A percentile compares a stretch with the other conserved stretches of the same genome.
phyloP scores from a whole-genome alignment of 2,888 invertebrate species.

The Sepiola atlantica region DNA sequence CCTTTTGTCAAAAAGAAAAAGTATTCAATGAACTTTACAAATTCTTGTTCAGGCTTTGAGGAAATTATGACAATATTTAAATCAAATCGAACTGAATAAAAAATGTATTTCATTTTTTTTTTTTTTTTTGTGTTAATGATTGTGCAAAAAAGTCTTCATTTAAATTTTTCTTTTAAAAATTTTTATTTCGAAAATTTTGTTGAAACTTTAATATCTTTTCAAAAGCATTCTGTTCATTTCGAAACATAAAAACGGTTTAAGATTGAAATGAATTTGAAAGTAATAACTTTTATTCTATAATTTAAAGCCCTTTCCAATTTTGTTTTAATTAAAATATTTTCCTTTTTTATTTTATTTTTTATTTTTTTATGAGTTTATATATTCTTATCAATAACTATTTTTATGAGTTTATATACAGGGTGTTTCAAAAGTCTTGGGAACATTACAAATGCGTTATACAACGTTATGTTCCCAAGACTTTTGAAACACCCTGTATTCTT shows the following conservation, averaged over 20 bases:
- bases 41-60: not conserved
- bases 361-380: not conserved
- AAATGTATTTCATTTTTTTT: not conserved
- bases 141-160: not conserved
- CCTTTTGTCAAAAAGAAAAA: not conserved
- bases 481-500: too few relatives aligned
- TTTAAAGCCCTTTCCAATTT: not conserved
- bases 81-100: not conserved
- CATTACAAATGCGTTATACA: too few relatives aligned
- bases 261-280: not conserved
- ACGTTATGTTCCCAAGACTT: too few relatives aligned
- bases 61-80: not conserved
- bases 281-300: not conserved
- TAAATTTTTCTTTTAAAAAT: not conserved
- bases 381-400: too few relatives aligned
- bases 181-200: not conserved
- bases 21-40: not conserved
- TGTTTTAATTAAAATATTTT: not conserved
- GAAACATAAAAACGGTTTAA: not conserved
- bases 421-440: too few relatives aligned
- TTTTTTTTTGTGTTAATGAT: not conserved
- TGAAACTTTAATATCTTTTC: not conserved
- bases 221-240: not conserved
- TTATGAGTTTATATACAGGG: too few relatives aligned
- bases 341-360: not conserved